Evolutionary conservation across 2,113 vertebrate species (phyloP).

Genomic region (Cichladusa arquata): DNA sequence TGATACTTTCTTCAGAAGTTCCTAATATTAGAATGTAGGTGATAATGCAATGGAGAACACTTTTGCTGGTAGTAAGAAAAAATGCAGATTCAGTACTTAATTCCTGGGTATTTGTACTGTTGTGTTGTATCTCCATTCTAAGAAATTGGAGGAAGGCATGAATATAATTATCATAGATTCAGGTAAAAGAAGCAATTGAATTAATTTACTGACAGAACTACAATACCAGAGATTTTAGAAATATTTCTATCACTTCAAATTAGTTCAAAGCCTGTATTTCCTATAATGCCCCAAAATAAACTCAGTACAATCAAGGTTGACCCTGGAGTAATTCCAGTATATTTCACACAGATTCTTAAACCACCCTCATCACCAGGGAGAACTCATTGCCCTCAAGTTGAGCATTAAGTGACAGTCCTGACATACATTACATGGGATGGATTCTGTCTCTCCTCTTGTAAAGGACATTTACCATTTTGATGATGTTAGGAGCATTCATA

Average conservation of each 20-base stretch:
- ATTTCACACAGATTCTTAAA: background rate
- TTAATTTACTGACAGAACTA: background rate
- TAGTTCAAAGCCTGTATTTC: background rate
- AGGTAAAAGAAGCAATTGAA: background rate
- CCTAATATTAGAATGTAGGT: background rate
- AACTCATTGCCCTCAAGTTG: background rate
- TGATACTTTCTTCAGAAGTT: background rate
- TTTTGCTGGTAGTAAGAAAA: background rate
- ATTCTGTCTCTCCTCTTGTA: background rate
- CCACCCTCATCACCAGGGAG: background rate
- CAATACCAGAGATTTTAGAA: background rate
- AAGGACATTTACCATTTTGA: background rate
- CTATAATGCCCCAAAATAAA: background rate
- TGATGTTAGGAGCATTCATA: background rate
- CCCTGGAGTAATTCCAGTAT: background rate
- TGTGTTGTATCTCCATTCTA: background rate
- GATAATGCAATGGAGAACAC: background rate
- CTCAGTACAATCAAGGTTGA: background rate
- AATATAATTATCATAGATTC: background rate
- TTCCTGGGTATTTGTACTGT: background rate
- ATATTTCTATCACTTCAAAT: background rate
- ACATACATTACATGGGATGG: background rate
- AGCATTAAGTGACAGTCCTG: background rate
- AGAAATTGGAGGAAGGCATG: background rate
- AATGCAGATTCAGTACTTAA: background rate